Evolutionary conservation across 2,888 invertebrate genomes (phyloP), one percentile per base, ranked within the genome.

Genomic region (Ophraella communa): DNA sequence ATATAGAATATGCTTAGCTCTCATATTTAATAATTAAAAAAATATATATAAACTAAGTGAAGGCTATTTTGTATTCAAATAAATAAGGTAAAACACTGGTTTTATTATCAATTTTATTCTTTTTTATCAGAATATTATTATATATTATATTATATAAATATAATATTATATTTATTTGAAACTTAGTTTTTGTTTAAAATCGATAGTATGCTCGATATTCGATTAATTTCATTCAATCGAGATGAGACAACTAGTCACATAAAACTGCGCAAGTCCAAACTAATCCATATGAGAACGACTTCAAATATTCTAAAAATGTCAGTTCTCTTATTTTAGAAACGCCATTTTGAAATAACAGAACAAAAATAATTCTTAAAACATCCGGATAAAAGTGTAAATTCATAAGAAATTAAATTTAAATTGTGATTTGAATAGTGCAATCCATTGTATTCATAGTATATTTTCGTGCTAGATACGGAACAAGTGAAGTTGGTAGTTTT

Each of bases 311-410:
- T 64, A 70, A 76, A 78, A 76, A 78, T 78, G 77, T 77, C 76
- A 75, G 66, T 74, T 75, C 75, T 76, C 73, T 65, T 66, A 75
- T 74, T 75, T n/a, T 76, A 70, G 60, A 67, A 73, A 76, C 80
- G 80, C 80, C 80, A 80, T 80, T 78, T 80, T 80, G 80, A 73
- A 72, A 52, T 65, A 67, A 64, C 58, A 59, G 65, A 63, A 61
- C 49, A 47, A 3, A 52, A 53, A 39, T 44, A 58, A 68, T 70
- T 71, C 71, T n/a, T 23, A 30, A 58, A 54, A 64, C 62, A 66
- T 70, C 70, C 18, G 4, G 8, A 47, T 27, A 24, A 17, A 61
- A 55, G 54, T 17, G 17, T 18, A 11, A 58, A 27, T 58, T 49
- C 30, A 35, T 47, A 17, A 8, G n/a, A 42, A 24, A 56, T 44